Evolutionary conservation across 2,888 invertebrate species (phyloP), one percentile per base, ranked within the genome.

Genomic region (Limnephilus auricula): DNA sequence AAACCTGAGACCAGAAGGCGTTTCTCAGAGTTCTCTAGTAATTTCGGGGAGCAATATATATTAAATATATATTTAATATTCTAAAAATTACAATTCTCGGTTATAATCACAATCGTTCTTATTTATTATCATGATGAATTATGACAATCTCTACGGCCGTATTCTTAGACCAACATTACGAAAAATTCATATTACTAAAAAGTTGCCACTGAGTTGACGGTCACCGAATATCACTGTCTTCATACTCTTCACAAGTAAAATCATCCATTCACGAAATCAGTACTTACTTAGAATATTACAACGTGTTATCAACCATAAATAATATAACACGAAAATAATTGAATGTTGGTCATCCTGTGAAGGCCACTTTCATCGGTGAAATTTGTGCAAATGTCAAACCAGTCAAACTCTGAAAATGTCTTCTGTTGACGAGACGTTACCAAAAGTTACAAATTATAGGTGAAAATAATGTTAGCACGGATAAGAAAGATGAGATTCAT

Each of bases 401-500:
- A 90, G 92, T 92, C 92, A 92, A 92, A 90, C 79, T 50, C 37
- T 87, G 32, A 92, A 92, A 90, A 92, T 92, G 92, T 92, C 90
- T 90, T 83, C 84, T 90, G 91, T 85, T 89, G 86, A 90, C 83
- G 90, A 92, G 78, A 86, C 92, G 40, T 50, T 82, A n/a, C 79
- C 83, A 90, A 87, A 79, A 89, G 79, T 90, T 50, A 86, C 85
- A 37, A 90, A 89, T 45, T 32, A 85, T 80, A 90, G 90, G 89
- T 90, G 89, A 90, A 92, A 90, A 92, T 92, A 91, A 92, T 92
- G 92, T 90, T 92, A 87, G 91, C 91, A 40, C 89, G 90, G 79
- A 94, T 94, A 91, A 94, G 94, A 92, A 95, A 94, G 93, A 94
- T 95, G 94, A 95, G 94, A 93, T 94, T 94, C 93, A 93, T 94